A percentile compares a stretch with the other conserved stretches of the same genome.
Evolutionary conservation across 2,113 vertebrate species (phyloP).

Genomic region (Pseudopipra pipra): DNA sequence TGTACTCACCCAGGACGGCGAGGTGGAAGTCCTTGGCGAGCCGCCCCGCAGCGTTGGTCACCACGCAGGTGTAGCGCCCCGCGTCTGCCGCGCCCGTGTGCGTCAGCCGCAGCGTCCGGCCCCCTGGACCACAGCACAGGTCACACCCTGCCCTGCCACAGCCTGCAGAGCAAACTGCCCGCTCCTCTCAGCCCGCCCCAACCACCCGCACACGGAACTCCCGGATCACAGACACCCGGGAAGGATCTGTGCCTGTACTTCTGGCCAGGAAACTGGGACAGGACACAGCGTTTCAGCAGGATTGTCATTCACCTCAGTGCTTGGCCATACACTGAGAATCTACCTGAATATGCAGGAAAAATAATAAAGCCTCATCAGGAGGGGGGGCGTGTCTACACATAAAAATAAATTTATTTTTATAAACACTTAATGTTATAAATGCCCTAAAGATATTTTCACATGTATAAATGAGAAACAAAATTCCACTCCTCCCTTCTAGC

Average conservation of each 20-base stretch:
- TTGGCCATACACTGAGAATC: not conserved
- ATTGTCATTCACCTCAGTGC: not conserved
- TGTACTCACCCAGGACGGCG: conserved; percentile 82
- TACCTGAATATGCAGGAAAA: not conserved
- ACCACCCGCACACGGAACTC: accelerated
- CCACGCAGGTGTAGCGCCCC: conserved; percentile 88
- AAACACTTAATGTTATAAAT: not conserved
- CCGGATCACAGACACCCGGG: accelerated
- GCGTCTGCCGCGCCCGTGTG: conserved; percentile 77
- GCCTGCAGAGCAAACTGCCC: too few relatives aligned
- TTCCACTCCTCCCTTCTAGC: not conserved
- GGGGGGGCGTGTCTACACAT: not conserved
- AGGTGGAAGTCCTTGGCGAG: conserved; percentile 86
- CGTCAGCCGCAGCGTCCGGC: conserved; percentile 83
- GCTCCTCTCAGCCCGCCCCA: not conserved
- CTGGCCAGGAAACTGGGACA: not conserved
- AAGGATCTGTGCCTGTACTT: not conserved
- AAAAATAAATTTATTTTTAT: not conserved
- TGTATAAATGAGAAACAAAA: not conserved
- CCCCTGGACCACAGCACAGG: conserved; percentile 63
- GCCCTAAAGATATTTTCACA: not conserved
- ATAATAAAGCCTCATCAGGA: not conserved
- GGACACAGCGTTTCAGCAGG: not conserved
- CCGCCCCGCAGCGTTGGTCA: conserved; percentile 88
- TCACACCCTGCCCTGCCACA: not conserved